These are phyloP conservation scores for Puntigrus tetrazona DNA, from an alignment of 2,113 vertebrate species.

Conservation along the genomic window DNA sequence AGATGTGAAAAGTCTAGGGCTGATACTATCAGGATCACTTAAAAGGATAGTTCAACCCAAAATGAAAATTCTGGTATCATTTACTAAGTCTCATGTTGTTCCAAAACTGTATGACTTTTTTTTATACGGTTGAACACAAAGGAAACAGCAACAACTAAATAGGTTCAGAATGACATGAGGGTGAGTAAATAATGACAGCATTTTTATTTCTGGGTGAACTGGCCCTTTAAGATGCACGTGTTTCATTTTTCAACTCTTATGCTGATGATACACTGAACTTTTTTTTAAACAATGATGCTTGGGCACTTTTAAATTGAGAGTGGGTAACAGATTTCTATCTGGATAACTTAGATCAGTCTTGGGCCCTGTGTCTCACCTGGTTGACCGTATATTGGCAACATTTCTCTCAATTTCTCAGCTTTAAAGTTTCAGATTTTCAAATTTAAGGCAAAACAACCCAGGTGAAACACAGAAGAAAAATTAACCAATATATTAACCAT, in stretches of 20 bases:
- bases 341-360: too few relatives aligned
- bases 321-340: too few relatives aligned
- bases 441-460: not conserved
- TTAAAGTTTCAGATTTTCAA: not conserved
- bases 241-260: not conserved
- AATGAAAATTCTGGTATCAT: not conserved
- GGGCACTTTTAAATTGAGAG: too few relatives aligned
- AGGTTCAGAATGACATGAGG: not conserved
- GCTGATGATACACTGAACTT: too few relatives aligned
- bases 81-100: not conserved
- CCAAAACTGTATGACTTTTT: not conserved
- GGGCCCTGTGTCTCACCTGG: too few relatives aligned
- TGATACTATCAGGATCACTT: not conserved
- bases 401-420: too few relatives aligned
- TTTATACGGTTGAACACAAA: not conserved
- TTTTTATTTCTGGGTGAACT: not conserved
- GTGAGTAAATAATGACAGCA: not conserved
- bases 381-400: too few relatives aligned
- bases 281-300: too few relatives aligned
- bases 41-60: not conserved
- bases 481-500: not conserved
- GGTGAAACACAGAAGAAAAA: not conserved
- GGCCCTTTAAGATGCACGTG: not conserved
- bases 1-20: not conserved
- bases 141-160: not conserved